Percentiles rank a stretch among this genome's conserved stretches.
Conservation (phyloP, 2,888 invertebrate species). For the Caenorhabditis doughertyi region DNA sequence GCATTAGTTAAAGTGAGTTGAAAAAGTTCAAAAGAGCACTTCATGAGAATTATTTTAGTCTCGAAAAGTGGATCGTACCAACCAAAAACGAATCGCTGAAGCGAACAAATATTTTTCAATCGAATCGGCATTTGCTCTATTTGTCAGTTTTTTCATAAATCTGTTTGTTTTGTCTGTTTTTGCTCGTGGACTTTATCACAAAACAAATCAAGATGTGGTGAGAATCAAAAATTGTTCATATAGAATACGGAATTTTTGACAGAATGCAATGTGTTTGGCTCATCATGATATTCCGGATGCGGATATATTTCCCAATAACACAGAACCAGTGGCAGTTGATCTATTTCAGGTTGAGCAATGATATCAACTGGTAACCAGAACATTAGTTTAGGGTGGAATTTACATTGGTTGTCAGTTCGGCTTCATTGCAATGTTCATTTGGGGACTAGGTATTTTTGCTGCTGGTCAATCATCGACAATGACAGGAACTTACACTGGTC, state of each 20-base stretch:
- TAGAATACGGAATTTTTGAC: no score
- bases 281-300: slow-evolving; percentile 74
- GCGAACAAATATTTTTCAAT: slow-evolving; percentile 92
- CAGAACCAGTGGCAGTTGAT: slow-evolving; percentile 78
- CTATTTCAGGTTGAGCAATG: slow-evolving; percentile 74
- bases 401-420: slow-evolving; percentile 85
- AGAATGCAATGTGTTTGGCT: slow-evolving; percentile 67
- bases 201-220: slow-evolving; percentile 86
- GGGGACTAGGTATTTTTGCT: slow-evolving; percentile 85
- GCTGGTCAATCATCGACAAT: slow-evolving; percentile 85
- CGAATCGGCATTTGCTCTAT: slow-evolving; percentile 89
- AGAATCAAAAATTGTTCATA: no score
- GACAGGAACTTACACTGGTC: slow-evolving; percentile 86
- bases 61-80: slow-evolving; percentile 89
- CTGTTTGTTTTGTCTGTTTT: slow-evolving; percentile 93
- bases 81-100: slow-evolving; percentile 88
- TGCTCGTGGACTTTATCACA: slow-evolving; percentile 89
- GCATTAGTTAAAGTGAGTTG: slow-evolving; percentile 90
- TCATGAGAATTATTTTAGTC: slow-evolving; percentile 86
- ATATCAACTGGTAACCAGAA: not conserved
- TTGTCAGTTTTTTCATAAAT: slow-evolving; percentile 90
- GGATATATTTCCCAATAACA: slow-evolving; percentile 79
- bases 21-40: not conserved
- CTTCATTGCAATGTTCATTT: slow-evolving; percentile 84
- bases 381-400: slow-evolving; percentile 81